Evolutionary conservation across 1,140 invertebrate genomes (phyloP).

Genomic region (Drosophila leontia): DNA sequence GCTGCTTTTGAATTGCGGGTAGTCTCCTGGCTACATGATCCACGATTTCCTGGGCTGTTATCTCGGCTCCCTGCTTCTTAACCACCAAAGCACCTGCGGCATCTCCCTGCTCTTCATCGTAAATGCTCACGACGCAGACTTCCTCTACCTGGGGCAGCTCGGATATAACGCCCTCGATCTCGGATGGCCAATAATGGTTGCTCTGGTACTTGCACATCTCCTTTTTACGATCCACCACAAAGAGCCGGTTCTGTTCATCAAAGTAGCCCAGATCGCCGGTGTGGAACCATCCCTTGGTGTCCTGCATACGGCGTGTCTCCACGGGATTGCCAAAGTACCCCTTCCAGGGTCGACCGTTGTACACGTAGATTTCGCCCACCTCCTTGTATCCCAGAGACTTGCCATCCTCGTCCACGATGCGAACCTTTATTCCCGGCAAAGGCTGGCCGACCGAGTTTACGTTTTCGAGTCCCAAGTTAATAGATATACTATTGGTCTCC

Average conservation of each 20-base stretch:
- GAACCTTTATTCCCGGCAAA: background rate
- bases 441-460: constrained; percentile 3
- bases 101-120: background rate
- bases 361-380: background rate
- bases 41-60: background rate
- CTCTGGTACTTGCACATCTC: constrained; percentile 3
- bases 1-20: background rate
- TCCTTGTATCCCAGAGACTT: constrained; percentile 1
- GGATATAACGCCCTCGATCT: constrained; percentile 2
- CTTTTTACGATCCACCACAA: background rate
- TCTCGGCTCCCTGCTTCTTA: background rate
- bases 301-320: constrained; percentile 1
- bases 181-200: background rate
- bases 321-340: constrained; percentile 4
- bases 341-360: background rate
- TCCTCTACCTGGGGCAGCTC: background rate
- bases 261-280: constrained; percentile 5
- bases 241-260: background rate
- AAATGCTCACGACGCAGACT: constrained; percentile 1
- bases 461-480: background rate
- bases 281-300: constrained; percentile 3
- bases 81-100: constrained; percentile 7
- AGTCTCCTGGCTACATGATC: background rate
- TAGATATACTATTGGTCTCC: background rate
- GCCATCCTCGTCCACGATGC: constrained; percentile 6